Evolutionary conservation across 2,888 invertebrate genomes (phyloP), one percentile per base, ranked within the genome.

Genomic region (Melieria omissa): DNA sequence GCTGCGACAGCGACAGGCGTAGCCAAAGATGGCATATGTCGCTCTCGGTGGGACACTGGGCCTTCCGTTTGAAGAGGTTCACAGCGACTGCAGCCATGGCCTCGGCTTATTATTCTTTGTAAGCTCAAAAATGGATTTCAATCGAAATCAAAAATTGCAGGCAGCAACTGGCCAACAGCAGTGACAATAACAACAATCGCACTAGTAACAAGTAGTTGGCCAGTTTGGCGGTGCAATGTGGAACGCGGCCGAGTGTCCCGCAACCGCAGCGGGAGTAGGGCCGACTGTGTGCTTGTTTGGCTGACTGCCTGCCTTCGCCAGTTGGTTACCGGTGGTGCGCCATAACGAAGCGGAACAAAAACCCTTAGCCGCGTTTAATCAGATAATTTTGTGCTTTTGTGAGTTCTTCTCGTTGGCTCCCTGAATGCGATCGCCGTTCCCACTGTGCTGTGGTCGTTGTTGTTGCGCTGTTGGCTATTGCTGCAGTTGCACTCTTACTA

Each of bases 321-420:
- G 49, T 49, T 16, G 60, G 52, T 49, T 60, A 41, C 44, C 67
- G 55, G 16, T 41, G 29, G 42, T 46, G 62, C 69, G 54, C 62
- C 46, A 69, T 69, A 69, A 69, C 69, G 69, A 69, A 62, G 63
- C 63, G 54, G 69, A 69, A 69, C 62, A 69, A 65, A 71, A 71
- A 52, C 74, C 74, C 74, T 78, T 77, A 75, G 75, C 77, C 75
- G 76, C 77, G 72, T 76, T 79, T 78, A 77, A 79, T 79, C 79
- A 79, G 79, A 79, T 79, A 79, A 79, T 76, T 77, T 72, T 63
- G 70, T 64, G 63, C 66, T 67, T 71, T 73, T 71, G 71, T 69
- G 12, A 60, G 70, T 74, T 64, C 60, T 73, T 72, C 72, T 73
- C 73, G 73, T 73, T 72, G 65, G 63, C 58, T 52, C 69, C 47